Conservation (phyloP, 2,888 invertebrate genomes). For the Epirrhoe tristata region DNA sequence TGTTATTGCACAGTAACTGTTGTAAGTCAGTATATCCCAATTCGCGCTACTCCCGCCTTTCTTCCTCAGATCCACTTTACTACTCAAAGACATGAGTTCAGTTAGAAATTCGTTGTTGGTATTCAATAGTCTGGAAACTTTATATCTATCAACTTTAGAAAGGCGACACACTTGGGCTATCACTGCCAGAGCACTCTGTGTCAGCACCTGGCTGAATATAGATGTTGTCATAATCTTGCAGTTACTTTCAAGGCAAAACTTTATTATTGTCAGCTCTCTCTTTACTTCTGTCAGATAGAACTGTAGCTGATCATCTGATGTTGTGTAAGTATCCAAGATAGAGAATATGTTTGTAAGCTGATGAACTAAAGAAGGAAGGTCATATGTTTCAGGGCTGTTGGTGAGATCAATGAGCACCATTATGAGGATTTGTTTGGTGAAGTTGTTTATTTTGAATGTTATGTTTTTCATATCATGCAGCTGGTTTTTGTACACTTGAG, state of each 20-base stretch:
- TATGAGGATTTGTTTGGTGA: conserved; percentile 80
- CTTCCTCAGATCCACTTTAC: conserved; percentile 54
- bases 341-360: conserved; percentile 80
- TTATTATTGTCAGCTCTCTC: conserved; percentile 78
- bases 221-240: conserved; percentile 82
- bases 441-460: conserved; percentile 79
- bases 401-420: conserved; percentile 81
- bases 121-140: conserved; percentile 77
- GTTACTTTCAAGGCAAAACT: conserved; percentile 81
- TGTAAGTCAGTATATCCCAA: conserved; percentile 81
- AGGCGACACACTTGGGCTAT: conserved; percentile 82
- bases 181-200: conserved; percentile 79
- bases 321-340: conserved; percentile 75
- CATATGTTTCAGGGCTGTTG: conserved; percentile 78
- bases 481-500: conserved; percentile 75
- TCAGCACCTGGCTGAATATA: conserved; percentile 75
- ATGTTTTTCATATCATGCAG: conserved; percentile 78
- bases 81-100: conserved; percentile 65
- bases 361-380: conserved; percentile 74
- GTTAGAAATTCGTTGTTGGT: conserved; percentile 76
- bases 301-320: conserved; percentile 73
- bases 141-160: conserved; percentile 79
- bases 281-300: conserved; percentile 81
- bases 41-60: conserved; percentile 55
- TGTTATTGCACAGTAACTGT: conserved; percentile 81